These are phyloP conservation scores for Xylophagus ater DNA, from an alignment of 2,888 invertebrate species.

Conservation along the genomic window DNA sequence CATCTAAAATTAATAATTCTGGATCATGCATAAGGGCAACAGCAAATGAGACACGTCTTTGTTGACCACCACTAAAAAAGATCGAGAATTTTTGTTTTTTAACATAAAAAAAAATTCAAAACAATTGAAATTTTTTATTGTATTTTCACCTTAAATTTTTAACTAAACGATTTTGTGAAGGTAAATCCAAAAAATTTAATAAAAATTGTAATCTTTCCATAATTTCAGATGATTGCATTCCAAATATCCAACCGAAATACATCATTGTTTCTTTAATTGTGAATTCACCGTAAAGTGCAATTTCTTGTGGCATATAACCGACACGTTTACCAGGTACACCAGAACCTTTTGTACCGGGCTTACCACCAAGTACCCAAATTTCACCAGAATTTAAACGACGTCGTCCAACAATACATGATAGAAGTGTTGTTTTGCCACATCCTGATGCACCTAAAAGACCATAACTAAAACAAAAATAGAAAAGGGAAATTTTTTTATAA, in stretches of 20 bases:
- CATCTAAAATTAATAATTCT: slow-evolving; percentile 80
- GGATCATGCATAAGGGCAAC: slow-evolving; percentile 90
- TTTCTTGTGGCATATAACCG: slow-evolving; percentile 96
- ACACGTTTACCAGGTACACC: slow-evolving; percentile 87
- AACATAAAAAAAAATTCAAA: slow-evolving; percentile 18
- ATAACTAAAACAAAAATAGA: slow-evolving; percentile 52
- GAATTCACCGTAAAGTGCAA: slow-evolving; percentile 83
- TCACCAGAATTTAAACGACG: slow-evolving; percentile 76
- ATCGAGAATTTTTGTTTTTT: no score
- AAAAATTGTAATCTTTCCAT: slow-evolving; percentile 71
- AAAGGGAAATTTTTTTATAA: slow-evolving; percentile 1
- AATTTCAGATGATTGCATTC: slow-evolving; percentile 77
- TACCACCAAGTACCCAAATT: slow-evolving; percentile 81
- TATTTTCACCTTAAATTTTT: slow-evolving; percentile 55
- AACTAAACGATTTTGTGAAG: slow-evolving; percentile 70
- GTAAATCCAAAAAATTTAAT: slow-evolving; percentile 80
- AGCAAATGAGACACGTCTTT: slow-evolving; percentile 82
- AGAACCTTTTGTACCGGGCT: slow-evolving; percentile 79
- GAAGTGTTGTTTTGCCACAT: slow-evolving; percentile 91
- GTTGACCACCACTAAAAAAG: slow-evolving; percentile 80
- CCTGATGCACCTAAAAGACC: slow-evolving; percentile 90
- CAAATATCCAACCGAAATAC: slow-evolving; percentile 94
- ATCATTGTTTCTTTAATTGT: slow-evolving; percentile 90
- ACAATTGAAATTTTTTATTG: not conserved
- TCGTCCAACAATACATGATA: slow-evolving; percentile 85